Conservation (phyloP, 1,140 invertebrate species). For the Himalopsyche phryganea region DNA sequence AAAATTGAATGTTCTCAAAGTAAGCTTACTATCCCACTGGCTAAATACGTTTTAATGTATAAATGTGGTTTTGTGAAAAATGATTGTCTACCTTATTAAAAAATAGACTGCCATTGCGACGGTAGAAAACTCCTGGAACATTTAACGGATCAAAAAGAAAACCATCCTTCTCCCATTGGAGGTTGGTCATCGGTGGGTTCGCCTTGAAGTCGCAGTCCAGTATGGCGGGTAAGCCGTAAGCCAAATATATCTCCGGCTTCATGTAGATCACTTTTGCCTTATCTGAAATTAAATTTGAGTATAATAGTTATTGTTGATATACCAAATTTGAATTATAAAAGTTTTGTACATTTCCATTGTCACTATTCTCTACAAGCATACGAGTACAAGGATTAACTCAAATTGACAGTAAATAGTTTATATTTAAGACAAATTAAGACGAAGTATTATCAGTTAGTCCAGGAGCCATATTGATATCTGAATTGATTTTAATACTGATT, state of each 20-base stretch:
- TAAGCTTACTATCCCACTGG: too few relatives aligned
- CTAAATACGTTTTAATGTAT: too few relatives aligned
- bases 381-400: background rate
- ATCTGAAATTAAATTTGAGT: slow-evolving; percentile 57
- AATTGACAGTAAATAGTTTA: background rate
- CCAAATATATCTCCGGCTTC: slow-evolving; percentile 81
- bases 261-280: slow-evolving; percentile 90
- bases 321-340: too few relatives aligned
- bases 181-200: slow-evolving; percentile 88
- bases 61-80: too few relatives aligned
- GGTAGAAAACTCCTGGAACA: slow-evolving; percentile 78
- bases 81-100: slow-evolving; percentile 74
- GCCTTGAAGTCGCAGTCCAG: slow-evolving; percentile 90
- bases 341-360: background rate
- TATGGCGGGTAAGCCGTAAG: slow-evolving; percentile 83
- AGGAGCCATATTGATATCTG: too few relatives aligned
- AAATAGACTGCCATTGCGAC: slow-evolving; percentile 83
- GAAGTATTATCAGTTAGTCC: too few relatives aligned
- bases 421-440: too few relatives aligned
- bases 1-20: too few relatives aligned
- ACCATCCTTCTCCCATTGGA: slow-evolving; percentile 92
- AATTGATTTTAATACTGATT: too few relatives aligned
- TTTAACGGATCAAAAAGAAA: slow-evolving; percentile 89
- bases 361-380: background rate
- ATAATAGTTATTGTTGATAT: background rate